Percentiles rank a stretch among this genome's conserved stretches.
Conservation (phyloP, 2,888 invertebrate species). For the Eupithecia inturbata region DNA sequence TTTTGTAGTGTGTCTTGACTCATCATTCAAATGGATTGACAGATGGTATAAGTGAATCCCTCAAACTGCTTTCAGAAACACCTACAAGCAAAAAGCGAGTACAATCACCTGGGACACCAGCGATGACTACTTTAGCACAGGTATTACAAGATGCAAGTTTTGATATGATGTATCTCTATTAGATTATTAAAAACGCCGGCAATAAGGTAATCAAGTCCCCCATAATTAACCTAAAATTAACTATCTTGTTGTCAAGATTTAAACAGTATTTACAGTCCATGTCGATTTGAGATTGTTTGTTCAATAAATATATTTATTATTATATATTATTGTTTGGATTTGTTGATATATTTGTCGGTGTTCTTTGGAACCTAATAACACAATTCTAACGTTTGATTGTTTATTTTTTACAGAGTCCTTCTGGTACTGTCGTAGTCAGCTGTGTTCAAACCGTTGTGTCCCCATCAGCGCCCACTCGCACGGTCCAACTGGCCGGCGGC, state of each 20-base stretch:
- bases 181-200: no score
- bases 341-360: no score
- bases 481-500: slow-evolving; percentile 71
- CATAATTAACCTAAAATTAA: not conserved
- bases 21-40: not conserved
- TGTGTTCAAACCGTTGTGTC: slow-evolving; percentile 60
- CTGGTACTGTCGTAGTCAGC: slow-evolving; percentile 62
- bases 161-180: not conserved
- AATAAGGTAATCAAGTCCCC: not conserved
- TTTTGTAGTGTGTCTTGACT: not conserved
- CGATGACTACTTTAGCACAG: slow-evolving; percentile 66
- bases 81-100: slow-evolving; percentile 64
- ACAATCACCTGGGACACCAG: slow-evolving; percentile 53
- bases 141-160: slow-evolving; percentile 47
- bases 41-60: not conserved
- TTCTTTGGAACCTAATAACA: no score
- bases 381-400: no score
- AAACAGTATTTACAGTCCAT: not conserved
- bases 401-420: slow-evolving; percentile 67
- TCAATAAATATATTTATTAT: no score
- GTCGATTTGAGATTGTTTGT: not conserved
- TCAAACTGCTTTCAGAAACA: slow-evolving; percentile 47
- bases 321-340: no score
- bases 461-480: slow-evolving; percentile 60
- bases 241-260: not conserved